Evolutionary conservation across 2,113 vertebrate genomes (phyloP).

Genomic region (Odobenus rosmarus): DNA sequence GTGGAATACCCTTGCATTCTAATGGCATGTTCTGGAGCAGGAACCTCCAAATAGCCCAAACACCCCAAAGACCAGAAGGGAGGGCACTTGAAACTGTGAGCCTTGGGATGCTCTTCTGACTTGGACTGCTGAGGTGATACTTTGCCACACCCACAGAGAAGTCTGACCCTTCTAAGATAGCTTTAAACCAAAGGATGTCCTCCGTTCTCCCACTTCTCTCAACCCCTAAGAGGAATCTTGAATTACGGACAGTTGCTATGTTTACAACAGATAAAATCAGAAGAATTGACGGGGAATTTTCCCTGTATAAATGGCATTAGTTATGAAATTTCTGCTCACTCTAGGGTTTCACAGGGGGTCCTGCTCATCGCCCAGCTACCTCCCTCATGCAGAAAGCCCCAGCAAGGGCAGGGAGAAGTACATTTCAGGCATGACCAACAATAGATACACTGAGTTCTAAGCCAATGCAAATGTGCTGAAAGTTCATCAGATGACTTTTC

Average conservation of each 20-base stretch:
- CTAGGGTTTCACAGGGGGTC: neutral
- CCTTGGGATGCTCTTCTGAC: neutral
- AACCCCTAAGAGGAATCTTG: neutral
- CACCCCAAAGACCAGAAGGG: neutral
- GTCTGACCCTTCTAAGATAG: neutral
- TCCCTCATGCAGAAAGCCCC: neutral
- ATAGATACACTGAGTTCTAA: neutral
- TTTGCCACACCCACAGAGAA: neutral
- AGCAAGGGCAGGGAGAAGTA: neutral
- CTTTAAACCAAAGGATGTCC: neutral
- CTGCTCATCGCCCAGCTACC: neutral
- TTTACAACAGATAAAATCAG: neutral
- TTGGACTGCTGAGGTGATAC: neutral
- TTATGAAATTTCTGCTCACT: neutral
- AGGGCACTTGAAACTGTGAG: neutral
- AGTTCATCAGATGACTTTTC: slow-evolving; percentile 12
- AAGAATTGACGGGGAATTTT: neutral
- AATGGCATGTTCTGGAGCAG: neutral
- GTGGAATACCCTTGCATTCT: neutral
- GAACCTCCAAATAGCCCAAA: neutral
- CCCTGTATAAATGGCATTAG: neutral
- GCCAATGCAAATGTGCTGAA: neutral
- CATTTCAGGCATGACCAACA: neutral
- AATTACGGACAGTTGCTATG: neutral
- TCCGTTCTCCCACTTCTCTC: neutral